Conservation (phyloP, 2,797 vertebrate genomes). For the Pantherophis alleghaniensis region DNA sequence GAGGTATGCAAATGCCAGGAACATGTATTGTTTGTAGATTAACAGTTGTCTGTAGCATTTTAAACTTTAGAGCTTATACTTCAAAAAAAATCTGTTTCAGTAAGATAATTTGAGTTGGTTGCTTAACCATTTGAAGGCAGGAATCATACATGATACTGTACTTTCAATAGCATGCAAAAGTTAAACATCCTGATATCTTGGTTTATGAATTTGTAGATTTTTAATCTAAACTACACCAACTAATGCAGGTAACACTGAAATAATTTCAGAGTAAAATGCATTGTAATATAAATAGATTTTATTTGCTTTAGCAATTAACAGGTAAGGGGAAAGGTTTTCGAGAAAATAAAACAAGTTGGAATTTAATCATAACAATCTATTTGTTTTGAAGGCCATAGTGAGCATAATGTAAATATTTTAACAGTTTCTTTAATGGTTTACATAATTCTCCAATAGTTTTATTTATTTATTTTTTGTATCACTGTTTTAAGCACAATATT, state of each 20-base stretch:
- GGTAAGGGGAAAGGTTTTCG: neutral
- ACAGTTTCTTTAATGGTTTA: slow-evolving; percentile 9
- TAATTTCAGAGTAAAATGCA: slow-evolving; percentile 1
- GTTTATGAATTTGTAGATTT: neutral
- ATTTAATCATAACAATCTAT: slow-evolving; percentile 1
- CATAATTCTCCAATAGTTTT: neutral
- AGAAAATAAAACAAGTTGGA: neutral
- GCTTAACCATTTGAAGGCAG: slow-evolving; percentile 59
- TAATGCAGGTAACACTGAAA: neutral
- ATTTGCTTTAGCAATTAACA: slow-evolving; percentile 25
- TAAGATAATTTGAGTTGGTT: slow-evolving; percentile 27
- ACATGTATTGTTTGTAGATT: slow-evolving; percentile 59
- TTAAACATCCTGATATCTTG: neutral
- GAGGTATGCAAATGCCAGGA: slow-evolving; percentile 39
- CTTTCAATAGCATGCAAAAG: neutral
- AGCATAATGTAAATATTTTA: neutral
- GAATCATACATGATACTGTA: neutral
- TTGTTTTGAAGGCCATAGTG: neutral
- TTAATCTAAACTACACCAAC: neutral
- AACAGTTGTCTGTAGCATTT: slow-evolving; percentile 59
- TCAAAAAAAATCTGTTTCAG: slow-evolving; percentile 56
- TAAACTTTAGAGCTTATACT: slow-evolving; percentile 46
- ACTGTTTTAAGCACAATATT: slow-evolving; percentile 10
- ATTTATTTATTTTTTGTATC: slow-evolving; percentile 4
- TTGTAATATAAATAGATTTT: slow-evolving; percentile 26